Percentiles rank a stretch among this genome's conserved stretches.
Conservation (phyloP, 2,797 vertebrate species). For the Lagocephalus sceleratus region DNA sequence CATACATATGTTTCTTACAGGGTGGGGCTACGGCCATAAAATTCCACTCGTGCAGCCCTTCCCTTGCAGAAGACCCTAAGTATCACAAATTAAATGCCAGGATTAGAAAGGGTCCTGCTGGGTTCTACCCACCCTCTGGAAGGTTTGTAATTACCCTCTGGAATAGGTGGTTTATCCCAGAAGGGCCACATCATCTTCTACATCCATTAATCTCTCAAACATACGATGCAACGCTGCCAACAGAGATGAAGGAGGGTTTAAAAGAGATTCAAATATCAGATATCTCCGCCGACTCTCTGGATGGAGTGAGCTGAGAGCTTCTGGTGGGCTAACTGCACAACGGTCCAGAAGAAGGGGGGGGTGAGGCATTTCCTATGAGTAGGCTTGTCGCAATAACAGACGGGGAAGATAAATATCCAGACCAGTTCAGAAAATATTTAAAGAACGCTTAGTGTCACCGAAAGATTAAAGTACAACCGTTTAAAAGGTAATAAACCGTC, state of each 20-base stretch:
- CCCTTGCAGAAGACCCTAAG: constrained; percentile 59
- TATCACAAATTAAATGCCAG: constrained; percentile 63
- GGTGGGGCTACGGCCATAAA: constrained; percentile 63
- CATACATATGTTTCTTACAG: constrained; percentile 49
- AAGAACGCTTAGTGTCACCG: too few relatives aligned
- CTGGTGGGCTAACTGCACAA: too few relatives aligned
- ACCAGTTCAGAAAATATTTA: too few relatives aligned
- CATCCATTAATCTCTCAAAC: constrained; percentile 37
- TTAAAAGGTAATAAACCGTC: too few relatives aligned
- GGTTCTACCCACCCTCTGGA: constrained; percentile 56
- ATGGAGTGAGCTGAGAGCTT: too few relatives aligned
- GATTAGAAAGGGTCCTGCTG: constrained; percentile 59
- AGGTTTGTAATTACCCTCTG: constrained; percentile 63
- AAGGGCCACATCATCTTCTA: constrained; percentile 31
- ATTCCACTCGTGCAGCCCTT: constrained; percentile 61
- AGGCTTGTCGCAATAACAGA: too few relatives aligned
- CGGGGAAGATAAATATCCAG: too few relatives aligned
- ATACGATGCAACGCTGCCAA: neutral
- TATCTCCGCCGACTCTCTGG: too few relatives aligned
- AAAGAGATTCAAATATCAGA: constrained; percentile 1
- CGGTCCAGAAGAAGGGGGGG: too few relatives aligned
- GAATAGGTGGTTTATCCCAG: constrained; percentile 52
- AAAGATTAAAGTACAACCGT: too few relatives aligned
- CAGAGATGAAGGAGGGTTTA: constrained; percentile 7
- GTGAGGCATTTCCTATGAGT: too few relatives aligned